Evolutionary conservation across 2,888 invertebrate genomes (phyloP).

Genomic region (Chaetogeoica ovagalla): DNA sequence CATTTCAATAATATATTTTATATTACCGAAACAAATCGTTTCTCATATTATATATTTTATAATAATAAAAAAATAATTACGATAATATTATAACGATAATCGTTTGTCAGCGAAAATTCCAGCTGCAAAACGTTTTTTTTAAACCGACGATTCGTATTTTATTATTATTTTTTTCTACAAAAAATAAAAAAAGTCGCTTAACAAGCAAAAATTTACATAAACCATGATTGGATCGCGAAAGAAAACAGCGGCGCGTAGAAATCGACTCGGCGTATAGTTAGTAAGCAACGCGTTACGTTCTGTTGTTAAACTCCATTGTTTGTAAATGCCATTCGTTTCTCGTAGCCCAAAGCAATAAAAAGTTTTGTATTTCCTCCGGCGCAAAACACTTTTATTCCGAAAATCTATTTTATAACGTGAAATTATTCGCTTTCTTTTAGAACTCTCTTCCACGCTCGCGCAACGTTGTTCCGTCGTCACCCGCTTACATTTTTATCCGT

Average conservation of each 20-base stretch:
- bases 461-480: no score
- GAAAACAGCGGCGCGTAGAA: slow-evolving; percentile 7
- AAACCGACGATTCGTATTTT: no score
- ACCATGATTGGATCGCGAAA: neutral
- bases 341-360: slow-evolving; percentile 8
- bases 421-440: neutral
- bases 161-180: no score
- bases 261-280: neutral
- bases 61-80: no score
- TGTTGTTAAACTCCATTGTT: slow-evolving; percentile 25
- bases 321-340: slow-evolving; percentile 26
- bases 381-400: slow-evolving; percentile 11
- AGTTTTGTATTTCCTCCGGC: slow-evolving; percentile 9
- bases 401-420: slow-evolving; percentile 13
- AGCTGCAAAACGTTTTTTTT: no score
- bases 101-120: no score
- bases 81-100: no score
- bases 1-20: no score
- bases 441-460: neutral
- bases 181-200: no score
- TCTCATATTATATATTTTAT: no score
- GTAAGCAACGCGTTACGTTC: neutral
- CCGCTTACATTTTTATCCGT: no score
- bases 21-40: no score
- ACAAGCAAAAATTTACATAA: neutral